A percentile compares a stretch with the other conserved stretches of the same genome.
Conservation (phyloP, 2,113 vertebrate genomes). For the Chascanopsetta lugubris region DNA sequence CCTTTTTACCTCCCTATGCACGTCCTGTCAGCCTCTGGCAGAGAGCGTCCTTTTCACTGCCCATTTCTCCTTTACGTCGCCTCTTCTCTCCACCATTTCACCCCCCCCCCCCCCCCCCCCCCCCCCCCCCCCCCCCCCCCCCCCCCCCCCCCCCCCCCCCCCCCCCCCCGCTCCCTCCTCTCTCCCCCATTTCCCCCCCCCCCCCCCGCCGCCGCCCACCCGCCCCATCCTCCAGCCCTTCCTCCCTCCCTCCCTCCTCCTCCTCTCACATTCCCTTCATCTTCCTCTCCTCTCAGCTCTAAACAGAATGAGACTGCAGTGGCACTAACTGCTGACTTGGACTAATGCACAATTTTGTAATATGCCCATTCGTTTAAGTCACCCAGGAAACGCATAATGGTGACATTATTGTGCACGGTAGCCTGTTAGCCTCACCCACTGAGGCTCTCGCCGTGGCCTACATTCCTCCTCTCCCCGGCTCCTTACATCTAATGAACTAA, state of each 20-base stretch:
- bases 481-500: conserved; percentile 65
- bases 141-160: no score
- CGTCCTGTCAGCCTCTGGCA: conserved; percentile 61
- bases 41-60: conserved; percentile 46
- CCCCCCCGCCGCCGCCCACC: conserved; percentile 17
- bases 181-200: conserved; percentile 27
- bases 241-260: background rate
- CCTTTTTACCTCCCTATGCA: conserved; percentile 30
- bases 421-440: conserved; percentile 57
- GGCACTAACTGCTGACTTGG: conserved; percentile 73
- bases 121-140: background rate
- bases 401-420: conserved; percentile 63
- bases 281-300: conserved; percentile 52
- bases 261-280: conserved; percentile 37
- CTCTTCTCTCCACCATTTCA: conserved; percentile 46
- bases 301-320: conserved; percentile 68
- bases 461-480: conserved; percentile 54
- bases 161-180: no score
- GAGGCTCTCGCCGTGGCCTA: conserved; percentile 45
- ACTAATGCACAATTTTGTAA: conserved; percentile 71
- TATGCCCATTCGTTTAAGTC: conserved; percentile 69
- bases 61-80: conserved; percentile 41
- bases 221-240: background rate
- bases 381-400: conserved; percentile 64
- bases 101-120: background rate